These are phyloP conservation scores for Dolichotis patagonum DNA, from an alignment of 2,113 vertebrate species.

Conservation along the genomic window DNA sequence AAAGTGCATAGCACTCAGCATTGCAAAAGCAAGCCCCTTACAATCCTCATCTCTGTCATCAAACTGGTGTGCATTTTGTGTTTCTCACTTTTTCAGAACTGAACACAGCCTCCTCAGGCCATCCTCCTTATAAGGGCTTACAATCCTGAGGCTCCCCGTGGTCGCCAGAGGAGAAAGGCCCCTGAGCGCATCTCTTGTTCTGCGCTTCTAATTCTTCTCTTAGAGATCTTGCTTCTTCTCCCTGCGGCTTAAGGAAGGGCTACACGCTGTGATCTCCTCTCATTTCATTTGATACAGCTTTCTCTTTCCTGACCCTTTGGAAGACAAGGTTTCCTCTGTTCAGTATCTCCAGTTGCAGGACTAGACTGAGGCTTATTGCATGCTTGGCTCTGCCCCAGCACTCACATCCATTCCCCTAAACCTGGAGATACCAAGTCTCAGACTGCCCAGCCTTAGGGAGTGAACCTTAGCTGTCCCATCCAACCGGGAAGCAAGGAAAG, in stretches of 20 bases:
- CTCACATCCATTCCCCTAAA: slow-evolving; percentile 55
- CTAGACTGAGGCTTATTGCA: background rate
- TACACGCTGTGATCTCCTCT: background rate
- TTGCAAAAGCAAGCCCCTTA: background rate
- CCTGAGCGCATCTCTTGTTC: slow-evolving; percentile 18
- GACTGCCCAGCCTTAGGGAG: slow-evolving; percentile 7
- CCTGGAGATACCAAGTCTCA: slow-evolving; percentile 19
- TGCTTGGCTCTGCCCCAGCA: background rate
- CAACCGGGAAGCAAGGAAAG: background rate
- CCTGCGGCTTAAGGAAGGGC: slow-evolving; percentile 60
- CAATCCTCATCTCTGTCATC: background rate
- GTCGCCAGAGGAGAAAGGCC: background rate
- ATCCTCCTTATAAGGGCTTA: slow-evolving; percentile 61
- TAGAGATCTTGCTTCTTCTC: background rate
- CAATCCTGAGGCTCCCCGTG: slow-evolving; percentile 16
- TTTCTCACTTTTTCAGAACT: slow-evolving; percentile 44
- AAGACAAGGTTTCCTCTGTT: slow-evolving; percentile 17
- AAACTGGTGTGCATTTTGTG: background rate
- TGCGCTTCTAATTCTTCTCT: slow-evolving; percentile 54
- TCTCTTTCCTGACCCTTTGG: slow-evolving; percentile 40
- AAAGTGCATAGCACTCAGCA: background rate
- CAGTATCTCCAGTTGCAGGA: background rate
- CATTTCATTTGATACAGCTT: slow-evolving; percentile 1
- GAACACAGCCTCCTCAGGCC: slow-evolving; percentile 27
- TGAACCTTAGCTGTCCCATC: background rate